A percentile compares a stretch with the other conserved stretches of the same genome.
phyloP scores from a whole-genome alignment of 2,888 invertebrate species.

The Aphrophora alni region DNA sequence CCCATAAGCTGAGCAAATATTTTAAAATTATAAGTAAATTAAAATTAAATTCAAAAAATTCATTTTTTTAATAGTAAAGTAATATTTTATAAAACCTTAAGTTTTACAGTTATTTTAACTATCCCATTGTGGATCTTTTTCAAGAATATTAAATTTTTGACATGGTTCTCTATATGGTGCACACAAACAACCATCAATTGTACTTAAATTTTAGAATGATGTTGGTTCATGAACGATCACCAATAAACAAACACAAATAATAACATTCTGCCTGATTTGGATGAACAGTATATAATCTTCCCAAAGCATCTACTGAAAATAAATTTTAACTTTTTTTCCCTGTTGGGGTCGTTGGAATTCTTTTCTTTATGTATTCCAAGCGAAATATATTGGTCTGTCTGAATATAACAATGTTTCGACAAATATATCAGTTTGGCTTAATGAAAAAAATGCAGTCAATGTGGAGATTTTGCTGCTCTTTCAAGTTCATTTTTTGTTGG shows the following conservation, averaged over 20 bases:
- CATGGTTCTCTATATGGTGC: background rate
- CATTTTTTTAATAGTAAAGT: no score
- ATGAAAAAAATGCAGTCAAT: slow-evolving; percentile 21
- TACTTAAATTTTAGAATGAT: slow-evolving; percentile 52
- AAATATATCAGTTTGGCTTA: slow-evolving; percentile 4
- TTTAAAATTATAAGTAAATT: no score
- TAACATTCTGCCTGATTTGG: background rate
- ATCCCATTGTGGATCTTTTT: no score
- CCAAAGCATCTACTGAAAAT: slow-evolving; percentile 43
- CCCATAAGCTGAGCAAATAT: no score
- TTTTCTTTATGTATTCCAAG: slow-evolving; percentile 18
- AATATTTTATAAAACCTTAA: no score
- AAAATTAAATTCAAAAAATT: no score
- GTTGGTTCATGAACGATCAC: slow-evolving; percentile 53
- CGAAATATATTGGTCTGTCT: slow-evolving; percentile 23
- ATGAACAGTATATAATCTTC: slow-evolving; percentile 47
- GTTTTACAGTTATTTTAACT: no score
- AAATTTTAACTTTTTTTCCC: slow-evolving; percentile 40
- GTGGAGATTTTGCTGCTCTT: background rate
- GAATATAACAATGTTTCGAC: slow-evolving; percentile 18
- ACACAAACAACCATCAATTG: slow-evolving; percentile 55
- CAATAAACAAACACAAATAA: background rate
- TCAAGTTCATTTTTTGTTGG: background rate
- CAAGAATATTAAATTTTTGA: no score
- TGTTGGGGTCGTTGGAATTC: slow-evolving; percentile 41